phyloP scores from a whole-genome alignment of 64 coral and sea anemone species.

The Dendronephthya gigantea region DNA sequence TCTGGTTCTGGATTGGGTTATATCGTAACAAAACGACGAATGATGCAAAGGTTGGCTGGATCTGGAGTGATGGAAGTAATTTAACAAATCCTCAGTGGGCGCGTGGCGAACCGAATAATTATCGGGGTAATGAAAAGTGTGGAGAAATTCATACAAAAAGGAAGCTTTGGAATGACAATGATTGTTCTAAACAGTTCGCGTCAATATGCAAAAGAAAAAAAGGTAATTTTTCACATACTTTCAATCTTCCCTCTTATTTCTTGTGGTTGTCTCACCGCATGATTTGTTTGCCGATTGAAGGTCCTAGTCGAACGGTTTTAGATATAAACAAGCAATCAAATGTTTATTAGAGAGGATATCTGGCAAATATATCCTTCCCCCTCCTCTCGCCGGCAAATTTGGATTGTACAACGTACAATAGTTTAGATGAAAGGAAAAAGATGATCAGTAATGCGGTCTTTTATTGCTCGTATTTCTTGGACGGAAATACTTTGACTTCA shows the following conservation, averaged over 20 bases:
- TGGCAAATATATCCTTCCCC: too few relatives aligned
- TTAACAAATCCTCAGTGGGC: not conserved
- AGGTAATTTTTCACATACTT: not conserved
- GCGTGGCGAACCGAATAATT: not conserved
- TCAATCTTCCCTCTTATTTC: not conserved
- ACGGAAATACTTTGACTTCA: too few relatives aligned
- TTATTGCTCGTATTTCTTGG: too few relatives aligned
- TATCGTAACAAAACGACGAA: not conserved
- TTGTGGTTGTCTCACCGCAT: too few relatives aligned
- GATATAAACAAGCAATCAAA: too few relatives aligned
- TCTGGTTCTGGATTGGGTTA: not conserved
- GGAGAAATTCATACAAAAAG: not conserved
- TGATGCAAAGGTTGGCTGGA: constrained; percentile 1
- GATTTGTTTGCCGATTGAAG: too few relatives aligned
- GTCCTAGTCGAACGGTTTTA: too few relatives aligned
- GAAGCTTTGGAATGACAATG: not conserved
- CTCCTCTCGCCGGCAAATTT: too few relatives aligned
- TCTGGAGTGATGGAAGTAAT: constrained; percentile 4
- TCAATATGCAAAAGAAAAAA: not conserved
- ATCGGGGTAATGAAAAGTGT: not conserved
- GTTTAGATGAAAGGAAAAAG: too few relatives aligned
- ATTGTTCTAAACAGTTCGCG: not conserved
- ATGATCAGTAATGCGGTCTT: not conserved
- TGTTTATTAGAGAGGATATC: too few relatives aligned
- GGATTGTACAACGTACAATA: too few relatives aligned